Percentiles rank a stretch among this genome's conserved stretches.
Conservation (phyloP, 2,113 vertebrate genomes). For the Orientallactaga bullata region DNA sequence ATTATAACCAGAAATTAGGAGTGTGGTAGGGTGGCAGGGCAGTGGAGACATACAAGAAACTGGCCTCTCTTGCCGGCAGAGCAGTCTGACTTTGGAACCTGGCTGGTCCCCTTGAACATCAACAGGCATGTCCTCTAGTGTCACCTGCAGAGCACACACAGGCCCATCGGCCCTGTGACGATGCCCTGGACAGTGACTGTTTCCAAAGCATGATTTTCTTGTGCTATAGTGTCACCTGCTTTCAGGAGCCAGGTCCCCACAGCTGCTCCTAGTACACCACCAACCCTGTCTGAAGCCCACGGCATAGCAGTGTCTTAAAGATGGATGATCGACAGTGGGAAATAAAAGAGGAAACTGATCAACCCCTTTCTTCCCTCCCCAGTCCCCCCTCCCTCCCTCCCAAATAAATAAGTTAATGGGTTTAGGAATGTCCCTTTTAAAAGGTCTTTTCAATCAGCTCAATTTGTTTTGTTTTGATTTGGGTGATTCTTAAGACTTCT, state of each 20-base stretch:
- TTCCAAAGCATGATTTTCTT: not conserved
- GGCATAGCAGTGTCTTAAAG: conserved; percentile 68
- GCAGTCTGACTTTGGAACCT: conserved; percentile 1
- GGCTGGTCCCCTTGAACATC: conserved; percentile 12
- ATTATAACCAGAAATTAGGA: not conserved
- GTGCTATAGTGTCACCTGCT: conserved; percentile 53
- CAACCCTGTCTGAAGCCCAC: conserved; percentile 16
- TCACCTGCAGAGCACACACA: not conserved
- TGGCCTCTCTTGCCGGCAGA: not conserved
- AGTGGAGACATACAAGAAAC: not conserved
- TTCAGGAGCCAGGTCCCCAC: not conserved
- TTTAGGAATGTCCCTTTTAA: conserved; percentile 80
- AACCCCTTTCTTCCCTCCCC: conserved; percentile 59
- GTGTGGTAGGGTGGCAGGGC: not conserved
- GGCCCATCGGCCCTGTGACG: not conserved
- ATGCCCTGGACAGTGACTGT: not conserved
- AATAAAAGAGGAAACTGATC: conserved; percentile 63
- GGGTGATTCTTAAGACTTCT: conserved; percentile 49
- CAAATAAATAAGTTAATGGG: conserved; percentile 85
- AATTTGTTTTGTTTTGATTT: conserved; percentile 45
- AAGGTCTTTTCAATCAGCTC: conserved; percentile 79
- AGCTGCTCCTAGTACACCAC: not conserved
- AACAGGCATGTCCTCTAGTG: not conserved
- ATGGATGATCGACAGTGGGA: conserved; percentile 38
- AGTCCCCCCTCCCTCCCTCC: conserved; percentile 57